Conservation (phyloP, 2,113 vertebrate species). For the Ptyas mucosa region DNA sequence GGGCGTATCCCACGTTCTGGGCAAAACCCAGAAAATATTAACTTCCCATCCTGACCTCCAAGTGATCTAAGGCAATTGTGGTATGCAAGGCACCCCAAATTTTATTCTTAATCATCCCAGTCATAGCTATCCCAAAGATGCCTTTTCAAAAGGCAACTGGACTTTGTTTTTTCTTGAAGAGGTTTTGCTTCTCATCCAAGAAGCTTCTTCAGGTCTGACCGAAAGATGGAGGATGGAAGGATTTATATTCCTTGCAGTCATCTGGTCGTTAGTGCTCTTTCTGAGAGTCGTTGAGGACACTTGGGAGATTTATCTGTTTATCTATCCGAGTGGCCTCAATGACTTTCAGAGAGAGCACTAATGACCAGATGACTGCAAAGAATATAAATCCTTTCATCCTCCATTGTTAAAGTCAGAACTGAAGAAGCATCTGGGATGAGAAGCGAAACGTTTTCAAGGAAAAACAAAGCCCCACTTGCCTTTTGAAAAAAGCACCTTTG, state of each 20-base stretch:
- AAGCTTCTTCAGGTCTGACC: background rate
- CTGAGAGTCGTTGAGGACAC: background rate
- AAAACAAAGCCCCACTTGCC: background rate
- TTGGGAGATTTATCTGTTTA: background rate
- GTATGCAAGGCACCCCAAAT: background rate
- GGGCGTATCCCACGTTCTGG: background rate
- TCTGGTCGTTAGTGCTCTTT: rapidly evolving
- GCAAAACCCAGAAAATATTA: background rate
- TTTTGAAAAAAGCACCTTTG: background rate
- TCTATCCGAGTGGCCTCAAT: background rate
- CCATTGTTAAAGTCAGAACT: background rate
- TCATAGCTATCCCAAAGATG: background rate
- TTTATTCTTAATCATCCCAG: background rate
- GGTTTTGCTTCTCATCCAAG: background rate
- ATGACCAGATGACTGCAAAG: background rate
- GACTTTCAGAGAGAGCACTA: background rate
- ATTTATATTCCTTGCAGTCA: background rate
- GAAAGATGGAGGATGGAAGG: background rate
- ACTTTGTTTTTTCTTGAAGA: background rate
- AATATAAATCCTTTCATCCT: background rate
- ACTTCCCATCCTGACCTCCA: background rate
- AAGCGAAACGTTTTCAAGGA: background rate
- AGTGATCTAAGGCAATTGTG: background rate
- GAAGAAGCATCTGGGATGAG: background rate
- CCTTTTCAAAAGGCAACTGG: background rate